phyloP scores from a whole-genome alignment of 1,140 invertebrate genomes.

The Heliconius eleuchia region DNA sequence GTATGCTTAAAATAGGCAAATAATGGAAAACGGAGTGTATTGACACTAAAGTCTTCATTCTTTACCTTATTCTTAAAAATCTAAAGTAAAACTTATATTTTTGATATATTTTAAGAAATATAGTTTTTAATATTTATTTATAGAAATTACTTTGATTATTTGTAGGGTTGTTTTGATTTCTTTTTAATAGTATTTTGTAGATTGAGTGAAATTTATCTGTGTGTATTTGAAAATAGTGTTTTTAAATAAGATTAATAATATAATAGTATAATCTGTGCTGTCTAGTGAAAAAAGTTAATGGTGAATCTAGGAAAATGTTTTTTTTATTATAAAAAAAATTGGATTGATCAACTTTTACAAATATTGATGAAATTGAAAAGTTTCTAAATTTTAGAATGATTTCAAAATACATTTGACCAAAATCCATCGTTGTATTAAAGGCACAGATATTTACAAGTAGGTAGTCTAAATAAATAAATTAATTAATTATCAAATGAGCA shows the following conservation, averaged over 20 bases:
- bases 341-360: no score
- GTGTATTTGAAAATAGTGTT: not conserved
- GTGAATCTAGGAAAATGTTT: no score
- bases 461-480: not conserved
- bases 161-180: not conserved
- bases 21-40: not conserved
- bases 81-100: not conserved
- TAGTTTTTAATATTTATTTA: not conserved
- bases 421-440: not conserved
- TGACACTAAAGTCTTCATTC: not conserved
- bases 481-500: not conserved
- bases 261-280: not conserved
- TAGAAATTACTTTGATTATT: not conserved
- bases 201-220: not conserved
- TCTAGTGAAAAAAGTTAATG: not conserved
- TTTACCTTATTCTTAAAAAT: not conserved
- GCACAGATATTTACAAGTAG: not conserved
- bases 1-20: not conserved
- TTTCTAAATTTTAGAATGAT: not conserved
- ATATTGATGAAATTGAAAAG: no score
- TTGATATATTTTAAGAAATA: not conserved
- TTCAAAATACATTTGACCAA: not conserved
- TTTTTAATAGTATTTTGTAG: not conserved
- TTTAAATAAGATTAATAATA: not conserved
- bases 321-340: no score